Conservation (phyloP, 2,888 invertebrate species). For the Pedicia rivosa region DNA sequence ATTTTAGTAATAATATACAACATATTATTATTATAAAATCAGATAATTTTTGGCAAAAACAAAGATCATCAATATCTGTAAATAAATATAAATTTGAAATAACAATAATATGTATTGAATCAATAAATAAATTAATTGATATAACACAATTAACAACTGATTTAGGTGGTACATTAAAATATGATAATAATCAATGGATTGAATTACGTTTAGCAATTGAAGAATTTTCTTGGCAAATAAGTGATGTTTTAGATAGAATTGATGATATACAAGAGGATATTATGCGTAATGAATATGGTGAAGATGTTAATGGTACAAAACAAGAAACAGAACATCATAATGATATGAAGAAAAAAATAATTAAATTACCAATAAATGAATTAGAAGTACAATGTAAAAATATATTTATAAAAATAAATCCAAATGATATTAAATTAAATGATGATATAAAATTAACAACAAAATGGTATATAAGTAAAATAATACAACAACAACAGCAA, state of each 20-base stretch:
- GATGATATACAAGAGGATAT: constrained; percentile 90
- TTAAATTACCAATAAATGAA: constrained; percentile 87
- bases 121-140: constrained; percentile 84
- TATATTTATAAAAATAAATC: constrained; percentile 30
- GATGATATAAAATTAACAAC: background rate
- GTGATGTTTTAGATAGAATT: constrained; percentile 79
- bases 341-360: constrained; percentile 84
- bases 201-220: constrained; percentile 87
- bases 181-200: constrained; percentile 96
- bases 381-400: constrained; percentile 75
- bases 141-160: constrained; percentile 82
- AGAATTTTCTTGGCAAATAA: constrained; percentile 83
- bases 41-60: constrained; percentile 99
- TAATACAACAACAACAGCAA: background rate
- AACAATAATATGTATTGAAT: constrained; percentile 90
- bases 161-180: constrained; percentile 83
- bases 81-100: constrained; percentile 99
- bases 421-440: constrained; percentile 13
- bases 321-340: constrained; percentile 85
- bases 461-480: constrained; percentile 7
- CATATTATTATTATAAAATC: constrained; percentile 96
- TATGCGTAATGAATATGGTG: constrained; percentile 83
- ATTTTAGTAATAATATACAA: constrained; percentile 84
- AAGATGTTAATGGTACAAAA: constrained; percentile 84
- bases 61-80: constrained; percentile 90